Evolutionary conservation across 2,113 vertebrate genomes (phyloP), one percentile per base, ranked within the genome.

Genomic region (Cepphus grylle): DNA sequence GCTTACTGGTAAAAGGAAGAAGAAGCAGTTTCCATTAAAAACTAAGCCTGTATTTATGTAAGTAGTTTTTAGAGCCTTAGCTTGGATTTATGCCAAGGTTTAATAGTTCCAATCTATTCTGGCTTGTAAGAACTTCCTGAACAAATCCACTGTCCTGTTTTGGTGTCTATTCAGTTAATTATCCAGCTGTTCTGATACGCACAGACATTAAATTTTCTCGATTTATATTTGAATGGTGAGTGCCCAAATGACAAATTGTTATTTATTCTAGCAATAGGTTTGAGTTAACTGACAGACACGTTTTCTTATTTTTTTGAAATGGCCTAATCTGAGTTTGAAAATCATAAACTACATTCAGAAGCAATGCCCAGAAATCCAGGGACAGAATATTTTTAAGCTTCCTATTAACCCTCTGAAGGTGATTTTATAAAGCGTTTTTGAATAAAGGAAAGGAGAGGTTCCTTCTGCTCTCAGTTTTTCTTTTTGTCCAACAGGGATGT

Each of bases 101-200:
- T 95, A 91, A 96, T 93, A 86, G 84, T 85, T 93, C 14, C 61
- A 76, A 89, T 95, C 70, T 89, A 89, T 91, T 86, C 58, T 88
- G 50, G 67, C 47, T 84, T 62, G 22, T 83, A 84, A 78, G 71
- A 92, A 91, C 72, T 95, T 95, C 71, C 76, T 91, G 82, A 78
- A 59, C 50, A 78, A 88, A 94, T 74, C 45, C 42, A 81, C 36
- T 55, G 38, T 81, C 71, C 72, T 55, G 20, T 84, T 96, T 91
- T 78, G 83, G 61, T 91, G 42, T 81, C 69, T 77, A 17, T 67
- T 71, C 47, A 26, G 45, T 86, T 93, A 71, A 62, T 86, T 81
- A 71, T 50, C 55, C 29, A 63, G 71, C 40, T 4, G 4, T 55
- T 81, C n/a, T 74, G 59, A 5, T 94, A 34, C 10, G 5, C 25